phyloP scores from a whole-genome alignment of 2,888 invertebrate species.

The Heliconius hortense region DNA sequence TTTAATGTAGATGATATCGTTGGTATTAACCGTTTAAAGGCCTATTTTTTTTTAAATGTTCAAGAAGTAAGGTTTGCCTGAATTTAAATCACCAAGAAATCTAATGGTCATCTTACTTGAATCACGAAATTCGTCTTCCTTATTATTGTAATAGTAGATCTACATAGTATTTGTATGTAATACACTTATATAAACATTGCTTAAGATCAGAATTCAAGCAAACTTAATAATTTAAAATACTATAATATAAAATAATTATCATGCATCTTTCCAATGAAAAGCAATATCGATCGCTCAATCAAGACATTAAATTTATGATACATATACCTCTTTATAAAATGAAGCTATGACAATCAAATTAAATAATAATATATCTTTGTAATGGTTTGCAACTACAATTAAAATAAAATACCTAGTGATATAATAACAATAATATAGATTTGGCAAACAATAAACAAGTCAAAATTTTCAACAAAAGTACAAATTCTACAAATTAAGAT shows the following conservation, averaged over 20 bases:
- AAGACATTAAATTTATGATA: conserved; percentile 49
- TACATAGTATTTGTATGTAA: neutral
- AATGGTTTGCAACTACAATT: conserved; percentile 58
- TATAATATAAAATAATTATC: conserved; percentile 44
- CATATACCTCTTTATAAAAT: conserved; percentile 49
- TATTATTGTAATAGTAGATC: conserved; percentile 10
- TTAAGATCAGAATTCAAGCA: conserved; percentile 38
- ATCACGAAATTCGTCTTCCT: neutral
- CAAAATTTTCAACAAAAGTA: conserved; percentile 53
- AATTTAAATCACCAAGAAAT: conserved; percentile 5
- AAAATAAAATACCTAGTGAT: conserved; percentile 58
- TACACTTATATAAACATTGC: conserved; percentile 7
- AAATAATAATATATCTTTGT: conserved; percentile 34
- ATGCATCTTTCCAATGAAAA: conserved; percentile 57
- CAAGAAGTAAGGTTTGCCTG: conserved; percentile 1
- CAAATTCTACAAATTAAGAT: conserved; percentile 60
- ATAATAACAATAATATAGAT: conserved; percentile 56
- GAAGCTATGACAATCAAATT: conserved; percentile 56
- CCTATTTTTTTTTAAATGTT: neutral
- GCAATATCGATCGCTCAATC: conserved; percentile 51
- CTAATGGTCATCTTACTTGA: neutral
- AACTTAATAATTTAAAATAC: conserved; percentile 24
- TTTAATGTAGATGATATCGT: neutral
- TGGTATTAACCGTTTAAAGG: neutral
- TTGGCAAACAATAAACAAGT: conserved; percentile 64